Percentiles rank a stretch among this genome's conserved stretches.
Conservation (phyloP, 2,888 invertebrate genomes). For the Caenorhabditis angaria region DNA sequence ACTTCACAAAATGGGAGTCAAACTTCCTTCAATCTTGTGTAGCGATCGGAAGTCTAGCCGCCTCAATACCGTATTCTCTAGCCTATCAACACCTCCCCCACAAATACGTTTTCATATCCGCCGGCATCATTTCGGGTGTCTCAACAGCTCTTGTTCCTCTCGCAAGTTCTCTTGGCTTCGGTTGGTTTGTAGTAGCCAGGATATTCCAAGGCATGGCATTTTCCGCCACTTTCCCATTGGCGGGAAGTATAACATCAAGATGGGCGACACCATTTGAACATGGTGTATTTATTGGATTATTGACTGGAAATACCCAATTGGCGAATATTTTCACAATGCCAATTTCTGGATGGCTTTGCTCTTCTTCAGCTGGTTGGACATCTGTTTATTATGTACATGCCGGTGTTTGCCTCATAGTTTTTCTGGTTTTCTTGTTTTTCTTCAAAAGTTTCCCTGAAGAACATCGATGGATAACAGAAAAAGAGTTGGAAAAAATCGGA, state of each 20-base stretch:
- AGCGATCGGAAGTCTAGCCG: slow-evolving; percentile 38
- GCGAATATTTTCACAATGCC: slow-evolving; percentile 53
- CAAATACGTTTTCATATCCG: slow-evolving; percentile 35
- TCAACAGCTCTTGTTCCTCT: slow-evolving; percentile 42
- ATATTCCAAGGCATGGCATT: slow-evolving; percentile 50
- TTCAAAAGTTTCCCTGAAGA: slow-evolving; percentile 33
- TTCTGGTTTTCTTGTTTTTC: slow-evolving; percentile 34
- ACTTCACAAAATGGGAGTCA: slow-evolving; percentile 23
- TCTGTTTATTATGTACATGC: slow-evolving; percentile 51
- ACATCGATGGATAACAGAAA: slow-evolving; percentile 37
- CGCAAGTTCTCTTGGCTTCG: slow-evolving; percentile 34
- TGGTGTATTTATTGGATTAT: slow-evolving; percentile 47
- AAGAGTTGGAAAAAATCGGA: slow-evolving; percentile 40
- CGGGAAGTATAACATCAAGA: slow-evolving; percentile 42
- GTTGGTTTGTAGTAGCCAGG: slow-evolving; percentile 43
- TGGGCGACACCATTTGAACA: slow-evolving; percentile 50
- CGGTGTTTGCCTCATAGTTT: slow-evolving; percentile 27
- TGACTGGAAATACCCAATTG: slow-evolving; percentile 48
- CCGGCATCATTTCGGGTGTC: slow-evolving; percentile 42
- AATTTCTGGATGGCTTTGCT: slow-evolving; percentile 45
- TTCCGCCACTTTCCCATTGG: slow-evolving; percentile 46
- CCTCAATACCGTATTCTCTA: slow-evolving; percentile 43
- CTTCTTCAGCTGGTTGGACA: slow-evolving; percentile 45
- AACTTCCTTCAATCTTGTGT: slow-evolving; percentile 42
- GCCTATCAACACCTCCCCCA: slow-evolving; percentile 38